Conservation (phyloP, 1,140 invertebrate species). For the Bemisia tabaci region DNA sequence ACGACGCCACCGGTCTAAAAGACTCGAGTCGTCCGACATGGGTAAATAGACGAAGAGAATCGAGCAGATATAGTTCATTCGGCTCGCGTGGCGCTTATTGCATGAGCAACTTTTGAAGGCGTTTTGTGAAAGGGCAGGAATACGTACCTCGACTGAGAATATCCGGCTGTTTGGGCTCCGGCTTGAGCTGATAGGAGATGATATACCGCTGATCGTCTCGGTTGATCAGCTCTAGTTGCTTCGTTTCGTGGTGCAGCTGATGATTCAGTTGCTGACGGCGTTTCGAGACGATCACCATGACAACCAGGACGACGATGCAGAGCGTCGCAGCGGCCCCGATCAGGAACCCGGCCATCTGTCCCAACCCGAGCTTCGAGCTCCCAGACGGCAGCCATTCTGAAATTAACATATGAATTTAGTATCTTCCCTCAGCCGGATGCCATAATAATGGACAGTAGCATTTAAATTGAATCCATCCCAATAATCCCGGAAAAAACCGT, state of each 20-base stretch:
- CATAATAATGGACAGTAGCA: neutral
- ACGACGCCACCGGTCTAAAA: too few relatives aligned
- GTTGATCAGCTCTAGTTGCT: constrained; percentile 36
- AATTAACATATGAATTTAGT: too few relatives aligned
- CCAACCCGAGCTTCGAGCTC: neutral
- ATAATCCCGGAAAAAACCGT: constrained; percentile 8
- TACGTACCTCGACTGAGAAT: constrained; percentile 38
- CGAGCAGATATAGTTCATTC: too few relatives aligned
- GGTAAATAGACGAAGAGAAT: too few relatives aligned
- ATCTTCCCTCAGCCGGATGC: constrained; percentile 4
- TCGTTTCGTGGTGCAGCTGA: constrained; percentile 38
- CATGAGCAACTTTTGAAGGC: too few relatives aligned
- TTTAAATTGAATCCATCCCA: too few relatives aligned
- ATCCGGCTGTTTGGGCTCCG: constrained; percentile 37
- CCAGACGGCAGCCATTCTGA: neutral
- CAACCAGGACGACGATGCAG: constrained; percentile 43
- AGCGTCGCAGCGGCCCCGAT: constrained; percentile 44
- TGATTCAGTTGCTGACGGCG: constrained; percentile 26
- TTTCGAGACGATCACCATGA: constrained; percentile 40
- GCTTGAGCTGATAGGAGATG: constrained; percentile 37
- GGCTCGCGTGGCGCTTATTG: too few relatives aligned
- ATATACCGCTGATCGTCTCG: constrained; percentile 39
- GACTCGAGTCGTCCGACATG: too few relatives aligned
- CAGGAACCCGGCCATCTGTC: constrained; percentile 26
- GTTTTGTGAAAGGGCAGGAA: too few relatives aligned